Evolutionary conservation across 35 echinoderm and acorn worm genomes (phyloP), one percentile per base, ranked within the genome.

Genomic region (Apostichopus parvimensis): DNA sequence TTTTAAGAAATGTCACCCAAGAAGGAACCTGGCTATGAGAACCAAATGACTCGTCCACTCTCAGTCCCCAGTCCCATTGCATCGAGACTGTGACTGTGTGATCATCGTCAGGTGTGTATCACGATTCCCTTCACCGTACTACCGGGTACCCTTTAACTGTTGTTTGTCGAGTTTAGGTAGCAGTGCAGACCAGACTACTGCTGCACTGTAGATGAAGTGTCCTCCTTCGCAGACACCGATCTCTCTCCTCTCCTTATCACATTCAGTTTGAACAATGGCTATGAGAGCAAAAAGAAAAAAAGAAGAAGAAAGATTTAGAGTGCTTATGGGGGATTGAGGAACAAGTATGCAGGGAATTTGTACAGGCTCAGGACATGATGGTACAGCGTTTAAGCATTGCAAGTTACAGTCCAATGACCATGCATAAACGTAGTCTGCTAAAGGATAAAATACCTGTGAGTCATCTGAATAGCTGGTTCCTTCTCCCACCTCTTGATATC

Each of bases 291-390:
- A 45, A 45, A 45, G 3, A 4, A 45, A 45, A 45, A 11, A 78
- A 78, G n/a, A 25, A 78, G 21, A 5, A 78, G 77, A 78, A 34
- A 78, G 77, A 12, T 34, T 78, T 78, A 26, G 77, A 78, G 77
- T 78, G 34, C 34, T 45, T 45, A 45, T 45, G 45, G 9, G 5
- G 64, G 9, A 53, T 56, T 53, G 78, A 45, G 78, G 4, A 55
- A 82, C 34, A 54, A 56, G 79, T 55, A 82, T 82, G 79, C 79
- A 55, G 79, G 79, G 79, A 82, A 82, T 82, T 45, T 82, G 79
- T 54, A 56, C 55, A 56, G 78, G 15, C 45, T 53, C 34, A 6
- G 54, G 79, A 20, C 79, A 53, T 3, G 11, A 53, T 13, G 54
- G 17, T 82, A 56, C 26, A 17, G 8, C n/a, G 25, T 56, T 25